Percentiles rank a stretch among this genome's conserved stretches.
Conservation (phyloP, 2,113 vertebrate genomes). For the Solea senegalensis region DNA sequence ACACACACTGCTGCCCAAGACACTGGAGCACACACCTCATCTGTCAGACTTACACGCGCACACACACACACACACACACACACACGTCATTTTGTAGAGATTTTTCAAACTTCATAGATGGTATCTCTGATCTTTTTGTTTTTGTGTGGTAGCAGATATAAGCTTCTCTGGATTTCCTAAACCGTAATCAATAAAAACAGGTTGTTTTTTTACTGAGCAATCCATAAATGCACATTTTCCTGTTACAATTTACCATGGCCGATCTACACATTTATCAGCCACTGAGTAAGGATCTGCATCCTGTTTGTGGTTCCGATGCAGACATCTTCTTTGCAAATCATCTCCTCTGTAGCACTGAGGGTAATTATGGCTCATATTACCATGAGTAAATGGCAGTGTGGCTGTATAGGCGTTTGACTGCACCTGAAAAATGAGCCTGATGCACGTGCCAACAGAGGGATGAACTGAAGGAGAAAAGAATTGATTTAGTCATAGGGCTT, state of each 20-base stretch:
- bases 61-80: slow-evolving; percentile 28
- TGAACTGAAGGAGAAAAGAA: slow-evolving; percentile 36
- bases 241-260: not conserved
- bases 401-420: slow-evolving; percentile 50
- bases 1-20: slow-evolving; percentile 50
- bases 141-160: slow-evolving; percentile 3
- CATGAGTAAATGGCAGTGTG: slow-evolving; percentile 54
- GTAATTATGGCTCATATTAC: slow-evolving; percentile 62
- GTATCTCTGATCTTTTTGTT: slow-evolving; percentile 22
- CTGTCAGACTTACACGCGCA: slow-evolving; percentile 37
- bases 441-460: slow-evolving; percentile 37
- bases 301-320: slow-evolving; percentile 35
- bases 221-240: not conserved
- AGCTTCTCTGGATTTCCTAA: slow-evolving; percentile 15
- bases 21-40: slow-evolving; percentile 47
- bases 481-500: slow-evolving; percentile 41
- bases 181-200: not conserved
- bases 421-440: slow-evolving; percentile 57
- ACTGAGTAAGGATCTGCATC: slow-evolving; percentile 8
- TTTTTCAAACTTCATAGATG: slow-evolving; percentile 23
- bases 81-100: not conserved
- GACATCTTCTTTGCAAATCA: slow-evolving; percentile 37
- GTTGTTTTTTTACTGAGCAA: not conserved
- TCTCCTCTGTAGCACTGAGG: slow-evolving; percentile 41
- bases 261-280: slow-evolving; percentile 5